These are phyloP conservation scores for Eudasyphora cyanicolor DNA, from an alignment of 2,888 invertebrate genomes.

Conservation along the genomic window DNA sequence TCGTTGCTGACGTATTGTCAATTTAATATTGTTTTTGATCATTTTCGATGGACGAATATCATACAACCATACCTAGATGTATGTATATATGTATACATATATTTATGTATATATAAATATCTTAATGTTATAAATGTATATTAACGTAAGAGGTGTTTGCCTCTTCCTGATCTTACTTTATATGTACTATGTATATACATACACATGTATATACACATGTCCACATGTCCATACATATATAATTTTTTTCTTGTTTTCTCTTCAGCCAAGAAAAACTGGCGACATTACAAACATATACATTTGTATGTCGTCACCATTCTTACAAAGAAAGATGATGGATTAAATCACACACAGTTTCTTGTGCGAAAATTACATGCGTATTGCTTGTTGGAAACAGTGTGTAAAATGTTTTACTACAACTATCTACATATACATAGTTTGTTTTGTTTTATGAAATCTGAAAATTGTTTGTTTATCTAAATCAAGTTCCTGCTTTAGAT, in stretches of 20 bases:
- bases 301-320: constrained; percentile 20
- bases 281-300: constrained; percentile 15
- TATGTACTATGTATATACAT: background rate
- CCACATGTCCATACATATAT: background rate
- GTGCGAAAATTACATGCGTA: no score
- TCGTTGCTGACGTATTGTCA: constrained; percentile 51
- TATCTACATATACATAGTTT: no score
- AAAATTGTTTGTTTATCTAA: no score
- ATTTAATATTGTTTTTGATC: constrained; percentile 45
- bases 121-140: no score
- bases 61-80: no score
- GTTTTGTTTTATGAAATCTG: no score
- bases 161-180: constrained; percentile 49
- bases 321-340: background rate
- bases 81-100: background rate
- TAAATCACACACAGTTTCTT: no score
- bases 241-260: background rate
- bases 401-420: no score
- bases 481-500: no score
- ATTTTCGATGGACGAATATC: constrained; percentile 34
- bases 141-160: constrained; percentile 30
- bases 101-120: background rate
- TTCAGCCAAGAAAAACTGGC: background rate
- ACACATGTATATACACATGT: background rate
- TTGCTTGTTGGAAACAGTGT: no score